A percentile compares a stretch with the other conserved stretches of the same genome.
Evolutionary conservation across 2,888 invertebrate species (phyloP).

Genomic region (Habrosyne pyritoides): DNA sequence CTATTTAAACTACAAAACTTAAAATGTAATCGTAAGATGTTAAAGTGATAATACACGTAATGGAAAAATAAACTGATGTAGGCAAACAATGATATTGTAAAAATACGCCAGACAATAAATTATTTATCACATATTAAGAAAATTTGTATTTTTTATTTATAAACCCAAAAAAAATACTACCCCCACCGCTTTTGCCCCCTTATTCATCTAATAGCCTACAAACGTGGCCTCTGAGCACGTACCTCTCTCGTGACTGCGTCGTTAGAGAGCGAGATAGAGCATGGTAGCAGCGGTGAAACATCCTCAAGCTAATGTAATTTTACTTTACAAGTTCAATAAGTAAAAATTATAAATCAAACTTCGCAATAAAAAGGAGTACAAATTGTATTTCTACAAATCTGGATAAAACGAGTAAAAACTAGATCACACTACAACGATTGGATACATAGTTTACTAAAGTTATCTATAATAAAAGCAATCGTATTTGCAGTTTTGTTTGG

Average conservation of each 20-base stretch:
- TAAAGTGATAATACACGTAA: slow-evolving; percentile 57
- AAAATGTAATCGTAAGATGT: slow-evolving; percentile 30
- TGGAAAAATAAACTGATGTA: slow-evolving; percentile 60
- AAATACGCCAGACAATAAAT: slow-evolving; percentile 83
- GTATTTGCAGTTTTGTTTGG: too few species aligned
- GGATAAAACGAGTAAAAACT: neutral
- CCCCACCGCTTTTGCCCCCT: neutral
- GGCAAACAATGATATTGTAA: slow-evolving; percentile 81
- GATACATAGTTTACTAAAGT: too few species aligned
- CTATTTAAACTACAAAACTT: slow-evolving; percentile 37
- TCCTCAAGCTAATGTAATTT: too few species aligned
- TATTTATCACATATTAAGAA: slow-evolving; percentile 81
- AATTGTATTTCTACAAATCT: slow-evolving; percentile 1
- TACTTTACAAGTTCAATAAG: too few species aligned
- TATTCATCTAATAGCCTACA: too few species aligned
- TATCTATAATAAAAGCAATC: slow-evolving; percentile 12
- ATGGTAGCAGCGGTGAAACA: too few species aligned
- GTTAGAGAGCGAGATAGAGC: too few species aligned
- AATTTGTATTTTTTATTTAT: slow-evolving; percentile 30
- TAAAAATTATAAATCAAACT: neutral
- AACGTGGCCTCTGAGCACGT: too few species aligned
- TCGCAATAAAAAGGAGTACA: neutral
- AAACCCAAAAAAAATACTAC: neutral
- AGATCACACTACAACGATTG: neutral
- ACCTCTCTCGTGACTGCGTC: too few species aligned